Base-by-base conservation (phyloP, 2,888 invertebrate species). In the Odontocolon sp. region DNA sequence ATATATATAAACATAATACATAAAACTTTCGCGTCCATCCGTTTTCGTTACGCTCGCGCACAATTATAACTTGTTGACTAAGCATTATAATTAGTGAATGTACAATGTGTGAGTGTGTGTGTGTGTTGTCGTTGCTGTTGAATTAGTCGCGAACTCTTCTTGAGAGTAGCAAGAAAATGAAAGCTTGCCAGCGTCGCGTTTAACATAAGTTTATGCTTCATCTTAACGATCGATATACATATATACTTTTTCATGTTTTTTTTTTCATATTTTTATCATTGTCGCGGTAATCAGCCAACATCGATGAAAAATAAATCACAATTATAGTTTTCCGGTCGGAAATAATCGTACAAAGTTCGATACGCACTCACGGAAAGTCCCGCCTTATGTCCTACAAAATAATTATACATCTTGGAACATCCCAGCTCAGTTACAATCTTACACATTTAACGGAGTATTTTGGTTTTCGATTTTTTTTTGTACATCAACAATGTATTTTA, bases 281-380 rank as follows among this genome's bases (percentile, higher is more conserved):
- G 56, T 79, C 80, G 75, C 79, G 80, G 57, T 81, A 80, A 72
- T 78, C 78, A 72, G 80, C 79, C 80, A 83, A 85, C 83, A 85
- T 87, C 84, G 86, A 88, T 87, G 86, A 82, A 87, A 87, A 88
- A 86, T 87, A 84, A 88, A 89, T 89, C 86, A 89, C 86, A 88
- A 87, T 87, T 81, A 84, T 80, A 70, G 64, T 81, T 63, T 83
- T 80, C 14, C 59, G 66, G 57, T 69, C 70, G 59, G 61, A 71
- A 77, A 50, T 56, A 66, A 61, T 57, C 38, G 31, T 47, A 52
- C 50, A 63, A 68, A 56, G 14, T 59, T 68, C 31, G 28, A 63
- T 47, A 21, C 38, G 23, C 40, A 45, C 56, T 21, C 42, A 28
- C 42, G 57, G 23, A 3, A 64, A 64, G 21, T 14, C 42, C 3